A percentile compares a stretch with the other conserved stretches of the same genome.
phyloP scores from a whole-genome alignment of 2,113 vertebrate species.

The Podilymbus podiceps region DNA sequence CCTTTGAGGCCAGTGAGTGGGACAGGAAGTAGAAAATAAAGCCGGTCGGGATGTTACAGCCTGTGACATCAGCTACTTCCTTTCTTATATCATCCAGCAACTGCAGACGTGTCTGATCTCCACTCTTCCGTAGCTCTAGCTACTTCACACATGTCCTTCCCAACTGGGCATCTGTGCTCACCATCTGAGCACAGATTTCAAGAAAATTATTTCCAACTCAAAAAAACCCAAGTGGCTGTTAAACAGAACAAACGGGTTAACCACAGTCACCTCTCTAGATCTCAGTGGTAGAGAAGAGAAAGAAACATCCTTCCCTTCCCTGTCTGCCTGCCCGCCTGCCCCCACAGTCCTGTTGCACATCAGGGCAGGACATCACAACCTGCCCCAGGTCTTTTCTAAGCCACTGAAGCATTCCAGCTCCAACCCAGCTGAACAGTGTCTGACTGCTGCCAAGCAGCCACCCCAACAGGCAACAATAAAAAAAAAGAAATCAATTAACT shows the following conservation, averaged over 20 bases:
- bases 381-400: conserved; percentile 9
- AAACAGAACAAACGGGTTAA: not conserved
- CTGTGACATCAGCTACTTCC: not conserved
- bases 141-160: not conserved
- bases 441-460: conserved; percentile 17
- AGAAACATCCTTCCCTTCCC: not conserved
- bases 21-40: not conserved
- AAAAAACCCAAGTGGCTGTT: not conserved
- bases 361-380: not conserved
- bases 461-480: conserved; percentile 27
- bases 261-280: not conserved
- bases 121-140: not conserved
- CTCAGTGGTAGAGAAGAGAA: not conserved
- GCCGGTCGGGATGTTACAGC: not conserved
- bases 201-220: not conserved
- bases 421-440: not conserved
- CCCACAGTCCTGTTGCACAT: not conserved
- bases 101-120: not conserved
- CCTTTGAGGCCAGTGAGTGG: not conserved
- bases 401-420: conserved; percentile 3
- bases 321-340: not conserved
- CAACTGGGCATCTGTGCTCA: conserved; percentile 13
- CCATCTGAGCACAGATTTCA: conserved; percentile 34
- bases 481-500: conserved; percentile 66
- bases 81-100: not conserved